Conservation (phyloP, 2,888 invertebrate species). For the Drosophila fungiperda region DNA sequence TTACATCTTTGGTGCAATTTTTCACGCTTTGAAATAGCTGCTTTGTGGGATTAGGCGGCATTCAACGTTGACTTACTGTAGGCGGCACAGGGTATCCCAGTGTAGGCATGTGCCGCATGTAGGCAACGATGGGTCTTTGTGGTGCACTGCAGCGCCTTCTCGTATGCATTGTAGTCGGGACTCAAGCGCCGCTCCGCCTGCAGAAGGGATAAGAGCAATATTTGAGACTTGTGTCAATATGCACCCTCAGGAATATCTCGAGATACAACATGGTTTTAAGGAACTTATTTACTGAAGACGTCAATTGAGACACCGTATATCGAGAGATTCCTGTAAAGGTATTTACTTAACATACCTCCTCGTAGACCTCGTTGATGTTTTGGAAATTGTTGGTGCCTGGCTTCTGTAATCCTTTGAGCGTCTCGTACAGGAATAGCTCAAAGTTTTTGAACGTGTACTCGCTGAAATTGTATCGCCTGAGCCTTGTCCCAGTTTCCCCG, state of each 20-base stretch:
- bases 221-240: not conserved
- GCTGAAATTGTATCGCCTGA: constrained; percentile 88
- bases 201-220: not conserved
- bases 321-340: not conserved
- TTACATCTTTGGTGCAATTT: constrained; percentile 59
- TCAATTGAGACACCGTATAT: not conserved
- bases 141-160: constrained; percentile 93
- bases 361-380: constrained; percentile 88
- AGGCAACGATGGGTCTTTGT: constrained; percentile 95
- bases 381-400: constrained; percentile 88
- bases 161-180: constrained; percentile 86
- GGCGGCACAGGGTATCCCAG: constrained; percentile 92
- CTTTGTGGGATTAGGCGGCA: constrained; percentile 28
- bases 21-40: constrained; percentile 64
- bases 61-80: constrained; percentile 89
- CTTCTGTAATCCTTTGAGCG: constrained; percentile 91
- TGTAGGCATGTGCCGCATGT: constrained; percentile 96
- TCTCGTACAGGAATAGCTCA: constrained; percentile 95
- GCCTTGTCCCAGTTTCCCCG: constrained; percentile 84
- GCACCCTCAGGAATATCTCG: not conserved
- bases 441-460: constrained; percentile 91
- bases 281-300: not conserved
- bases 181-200: constrained; percentile 85
- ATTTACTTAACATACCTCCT: constrained; percentile 86
- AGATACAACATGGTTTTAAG: not conserved